phyloP scores from a whole-genome alignment of 2,113 vertebrate genomes.

The Archilochus colubris region DNA sequence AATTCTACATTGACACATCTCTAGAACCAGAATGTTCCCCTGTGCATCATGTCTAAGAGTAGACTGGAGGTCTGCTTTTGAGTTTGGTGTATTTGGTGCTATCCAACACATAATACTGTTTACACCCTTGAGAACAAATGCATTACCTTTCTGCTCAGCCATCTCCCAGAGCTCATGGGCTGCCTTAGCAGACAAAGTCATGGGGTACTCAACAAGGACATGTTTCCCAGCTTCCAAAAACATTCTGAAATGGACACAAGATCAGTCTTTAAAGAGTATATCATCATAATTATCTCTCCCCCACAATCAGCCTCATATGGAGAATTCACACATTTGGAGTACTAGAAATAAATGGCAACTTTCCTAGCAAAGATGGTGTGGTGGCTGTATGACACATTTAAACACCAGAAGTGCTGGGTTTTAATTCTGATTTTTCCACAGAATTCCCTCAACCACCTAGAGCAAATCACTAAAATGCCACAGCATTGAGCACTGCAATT shows the following conservation, averaged over 20 bases:
- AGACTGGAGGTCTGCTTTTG: background rate
- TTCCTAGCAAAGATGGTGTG: background rate
- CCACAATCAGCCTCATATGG: background rate
- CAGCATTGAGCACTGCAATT: background rate
- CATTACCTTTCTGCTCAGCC: conserved; percentile 86
- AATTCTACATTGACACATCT: background rate
- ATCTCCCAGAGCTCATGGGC: conserved; percentile 85
- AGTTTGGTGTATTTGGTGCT: background rate
- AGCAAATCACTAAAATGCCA: background rate
- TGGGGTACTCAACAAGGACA: conserved; percentile 93
- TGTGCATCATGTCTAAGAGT: background rate
- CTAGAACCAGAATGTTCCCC: background rate
- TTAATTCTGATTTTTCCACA: background rate
- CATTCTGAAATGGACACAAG: conserved; percentile 66
- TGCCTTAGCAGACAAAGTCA: conserved; percentile 79
- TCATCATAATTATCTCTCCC: background rate
- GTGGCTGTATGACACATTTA: background rate
- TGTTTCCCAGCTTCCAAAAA: conserved; percentile 93
- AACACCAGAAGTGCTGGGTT: background rate
- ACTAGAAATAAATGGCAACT: background rate
- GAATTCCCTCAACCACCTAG: background rate
- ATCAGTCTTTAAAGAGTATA: background rate
- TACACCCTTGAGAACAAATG: background rate
- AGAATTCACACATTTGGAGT: background rate
- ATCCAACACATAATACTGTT: background rate